Base-by-base conservation (phyloP, 2,113 vertebrate genomes). In the Echinops telfairi region DNA sequence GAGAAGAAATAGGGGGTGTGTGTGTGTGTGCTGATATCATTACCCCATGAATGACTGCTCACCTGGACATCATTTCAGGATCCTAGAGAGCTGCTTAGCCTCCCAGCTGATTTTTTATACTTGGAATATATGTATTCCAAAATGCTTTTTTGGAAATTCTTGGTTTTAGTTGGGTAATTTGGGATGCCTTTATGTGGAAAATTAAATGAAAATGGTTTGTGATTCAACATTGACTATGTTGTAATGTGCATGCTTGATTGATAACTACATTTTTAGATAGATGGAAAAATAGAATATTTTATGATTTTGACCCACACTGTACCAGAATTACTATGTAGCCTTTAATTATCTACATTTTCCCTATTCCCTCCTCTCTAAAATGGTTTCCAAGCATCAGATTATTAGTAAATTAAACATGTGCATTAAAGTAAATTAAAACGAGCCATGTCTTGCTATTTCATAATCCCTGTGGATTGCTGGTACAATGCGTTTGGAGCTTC, bases 91-190 rank as follows among this genome's bases (percentile, higher is more conserved):
- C 47, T 53, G 47, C 47, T 53, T 53, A 53, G 47, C 47, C 47
- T 53, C 9, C 47, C 47, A 53, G 47, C 9, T 53, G 47, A 53
- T 11, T 53, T 53, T 53, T 53, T 9, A 53, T 53, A 53, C 3
- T 5, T 62, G 60, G 23, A 22, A 66, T 66, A 66, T 27, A 25
- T 27, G 20, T 71, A 71, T 94, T 90, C 76, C 31, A 94, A 80
- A 89, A 88, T 88, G 53, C 4, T 25, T 71, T 92, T 92, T 66
- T 92, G 86, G 64, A 88, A 88, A 90, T 33, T 83, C 33, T 81
- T 6, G 93, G 68, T 89, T 91, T 86, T 80, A 78, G 1, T 83
- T 86, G 77, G 31, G 11, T 27, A 15, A 81, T 86, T 92, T 75
- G n/a, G 20, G 19, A 40, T 92, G 16, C 73, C 40, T 84, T 95